Conservation (phyloP, 92 coral and sea anemone species). For the Phenganax marumi region DNA sequence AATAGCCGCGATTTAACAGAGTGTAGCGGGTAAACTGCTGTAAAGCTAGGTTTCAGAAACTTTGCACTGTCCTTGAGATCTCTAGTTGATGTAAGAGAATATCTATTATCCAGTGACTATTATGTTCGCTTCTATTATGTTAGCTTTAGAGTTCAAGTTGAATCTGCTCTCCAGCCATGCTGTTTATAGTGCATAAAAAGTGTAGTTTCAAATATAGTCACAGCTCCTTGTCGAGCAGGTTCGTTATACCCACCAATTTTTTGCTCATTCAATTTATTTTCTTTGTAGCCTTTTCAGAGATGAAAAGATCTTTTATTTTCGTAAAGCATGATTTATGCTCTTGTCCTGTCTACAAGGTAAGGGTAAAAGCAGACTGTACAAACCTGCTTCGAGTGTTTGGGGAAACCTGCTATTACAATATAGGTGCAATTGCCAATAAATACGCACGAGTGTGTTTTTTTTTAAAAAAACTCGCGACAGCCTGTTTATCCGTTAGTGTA, state of each 20-base stretch:
- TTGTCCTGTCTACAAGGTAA: constrained; percentile 91
- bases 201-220: not conserved
- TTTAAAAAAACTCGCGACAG: not conserved
- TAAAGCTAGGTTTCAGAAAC: too few species aligned
- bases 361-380: too few species aligned
- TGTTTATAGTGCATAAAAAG: too few species aligned
- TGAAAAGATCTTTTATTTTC: constrained; percentile 70
- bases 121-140: not conserved
- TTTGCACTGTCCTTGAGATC: too few species aligned
- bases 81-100: not conserved
- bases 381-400: not conserved
- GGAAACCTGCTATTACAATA: too few species aligned
- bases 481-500: too few species aligned
- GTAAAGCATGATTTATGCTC: constrained; percentile 84
- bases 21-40: too few species aligned
- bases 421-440: not conserved
- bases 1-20: too few species aligned
- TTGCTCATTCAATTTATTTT: not conserved
- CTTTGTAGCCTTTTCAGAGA: constrained; percentile 68
- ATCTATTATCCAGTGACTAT: not conserved
- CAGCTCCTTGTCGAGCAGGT: not conserved
- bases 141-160: too few species aligned
- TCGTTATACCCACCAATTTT: not conserved
- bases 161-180: too few species aligned
- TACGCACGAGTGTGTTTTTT: constrained; percentile 6